Percentiles rank a stretch among this genome's conserved stretches.
Conservation (phyloP, 2,113 vertebrate species). For the Cariama cristata region DNA sequence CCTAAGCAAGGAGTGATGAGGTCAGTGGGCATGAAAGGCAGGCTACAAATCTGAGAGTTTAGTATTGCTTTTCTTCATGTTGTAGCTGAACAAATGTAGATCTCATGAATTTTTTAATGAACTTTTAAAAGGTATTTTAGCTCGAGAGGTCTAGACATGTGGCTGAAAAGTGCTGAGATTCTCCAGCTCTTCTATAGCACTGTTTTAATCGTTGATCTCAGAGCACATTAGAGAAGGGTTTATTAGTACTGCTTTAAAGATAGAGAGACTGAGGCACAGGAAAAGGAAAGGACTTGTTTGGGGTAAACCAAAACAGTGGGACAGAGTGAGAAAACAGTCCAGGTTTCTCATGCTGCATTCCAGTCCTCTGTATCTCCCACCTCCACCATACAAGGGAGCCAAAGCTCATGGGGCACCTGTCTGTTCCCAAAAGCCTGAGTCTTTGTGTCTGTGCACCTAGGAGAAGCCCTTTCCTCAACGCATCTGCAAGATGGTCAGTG, state of each 20-base stretch:
- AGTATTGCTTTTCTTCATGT: background rate
- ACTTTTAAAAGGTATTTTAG: background rate
- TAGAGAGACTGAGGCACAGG: background rate
- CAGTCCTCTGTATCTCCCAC: background rate
- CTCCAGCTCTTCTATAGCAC: background rate
- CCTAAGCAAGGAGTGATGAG: background rate
- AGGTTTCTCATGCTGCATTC: rapidly evolving
- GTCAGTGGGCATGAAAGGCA: slow-evolving; percentile 13
- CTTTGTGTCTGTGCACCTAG: background rate
- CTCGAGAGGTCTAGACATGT: background rate
- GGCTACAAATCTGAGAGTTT: background rate
- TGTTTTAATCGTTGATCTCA: background rate
- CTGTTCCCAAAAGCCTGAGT: background rate
- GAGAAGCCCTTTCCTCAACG: background rate
- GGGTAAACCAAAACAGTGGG: background rate
- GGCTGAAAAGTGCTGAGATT: background rate
- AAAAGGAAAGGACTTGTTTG: background rate
- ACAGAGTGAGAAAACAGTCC: background rate
- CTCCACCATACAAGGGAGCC: background rate
- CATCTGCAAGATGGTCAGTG: background rate
- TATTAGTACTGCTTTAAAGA: background rate
- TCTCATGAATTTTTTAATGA: background rate
- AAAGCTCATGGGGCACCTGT: background rate
- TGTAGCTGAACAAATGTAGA: background rate
- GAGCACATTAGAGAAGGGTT: background rate